A percentile compares a stretch with the other conserved stretches of the same genome.
Conservation (phyloP, 2,797 vertebrate species). For the Pipistrellus pygmaeus region DNA sequence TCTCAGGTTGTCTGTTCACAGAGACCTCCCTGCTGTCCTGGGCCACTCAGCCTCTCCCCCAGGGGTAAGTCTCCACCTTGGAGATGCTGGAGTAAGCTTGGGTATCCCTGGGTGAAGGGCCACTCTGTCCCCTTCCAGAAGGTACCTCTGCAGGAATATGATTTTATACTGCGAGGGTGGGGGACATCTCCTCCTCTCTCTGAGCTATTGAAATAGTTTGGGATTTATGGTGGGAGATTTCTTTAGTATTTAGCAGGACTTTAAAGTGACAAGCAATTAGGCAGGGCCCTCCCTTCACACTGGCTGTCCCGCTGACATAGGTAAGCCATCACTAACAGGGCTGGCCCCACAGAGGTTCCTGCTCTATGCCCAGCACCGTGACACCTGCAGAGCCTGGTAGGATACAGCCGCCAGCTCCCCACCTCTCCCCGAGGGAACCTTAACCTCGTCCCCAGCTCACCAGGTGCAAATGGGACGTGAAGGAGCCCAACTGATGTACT, state of each 20-base stretch:
- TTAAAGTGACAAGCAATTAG: background rate
- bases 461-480: too few species aligned
- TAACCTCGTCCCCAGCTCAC: background rate
- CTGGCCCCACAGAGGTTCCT: background rate
- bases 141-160: background rate
- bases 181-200: background rate
- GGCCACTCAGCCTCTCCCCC: background rate
- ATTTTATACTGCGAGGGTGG: fast-evolving
- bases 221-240: background rate
- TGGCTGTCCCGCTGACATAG: background rate
- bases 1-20: background rate
- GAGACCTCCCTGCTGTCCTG: background rate
- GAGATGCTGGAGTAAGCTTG: slow-evolving; percentile 74
- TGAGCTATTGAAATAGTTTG: background rate
- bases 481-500: background rate
- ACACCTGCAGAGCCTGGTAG: background rate
- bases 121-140: slow-evolving; percentile 71
- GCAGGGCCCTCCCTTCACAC: background rate
- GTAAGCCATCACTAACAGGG: background rate
- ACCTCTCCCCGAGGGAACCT: background rate
- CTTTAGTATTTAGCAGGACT: background rate
- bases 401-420: background rate
- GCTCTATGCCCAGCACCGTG: fast-evolving
- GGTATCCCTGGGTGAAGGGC: slow-evolving; percentile 65
- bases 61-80: slow-evolving; percentile 69